Evolutionary conservation across 1,140 invertebrate species (phyloP), one percentile per base, ranked within the genome.

Genomic region (Dinoponera quadriceps): DNA sequence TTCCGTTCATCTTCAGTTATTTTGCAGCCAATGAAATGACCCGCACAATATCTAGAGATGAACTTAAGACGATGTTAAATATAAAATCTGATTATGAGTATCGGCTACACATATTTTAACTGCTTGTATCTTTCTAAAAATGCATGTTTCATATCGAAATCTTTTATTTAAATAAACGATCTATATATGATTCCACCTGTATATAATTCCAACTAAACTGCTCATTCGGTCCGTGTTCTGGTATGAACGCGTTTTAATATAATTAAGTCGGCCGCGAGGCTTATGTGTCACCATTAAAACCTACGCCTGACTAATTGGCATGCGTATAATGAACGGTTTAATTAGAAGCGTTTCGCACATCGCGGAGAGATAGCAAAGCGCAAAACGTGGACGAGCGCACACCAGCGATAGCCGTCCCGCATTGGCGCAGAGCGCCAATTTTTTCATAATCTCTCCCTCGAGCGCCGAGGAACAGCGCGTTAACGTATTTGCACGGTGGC

Each of bases 401-500:
- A 38, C 49, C 51, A 51, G 51, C 22, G 63, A 63, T 51, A 63
- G 72, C 48, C 13, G 4, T 16, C n/a, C 27, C 2, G 22, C 18
- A 60, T 51, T 51, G 60, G 27, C 25, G n/a, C 33, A 62, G 29
- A 14, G 27, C 13, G 60, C 48, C 7, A 44, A 44, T 44, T 44
- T 77, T 55, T 77, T 77, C 33, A 77, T 77, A 77, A 77, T 65
- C 51, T 27, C 48, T 54, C 60, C 38, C 38, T 66, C 20, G 4
- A n/a, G 73, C n/a, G 48, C 7, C 48, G 20, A 33, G 51, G 0
- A 3, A 20, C 16, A 3, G 0, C 44, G 20, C 27, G 3, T 65
- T 77, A 54, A 77, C 65, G 48, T 77, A 77, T 65, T 77, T 18
- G 14, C 18, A 3, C 16, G 18, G 20, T 65, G 33, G 60, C 59